Base-by-base conservation (phyloP, 2,797 vertebrate genomes). In the Protosalanx chinensis region DNA sequence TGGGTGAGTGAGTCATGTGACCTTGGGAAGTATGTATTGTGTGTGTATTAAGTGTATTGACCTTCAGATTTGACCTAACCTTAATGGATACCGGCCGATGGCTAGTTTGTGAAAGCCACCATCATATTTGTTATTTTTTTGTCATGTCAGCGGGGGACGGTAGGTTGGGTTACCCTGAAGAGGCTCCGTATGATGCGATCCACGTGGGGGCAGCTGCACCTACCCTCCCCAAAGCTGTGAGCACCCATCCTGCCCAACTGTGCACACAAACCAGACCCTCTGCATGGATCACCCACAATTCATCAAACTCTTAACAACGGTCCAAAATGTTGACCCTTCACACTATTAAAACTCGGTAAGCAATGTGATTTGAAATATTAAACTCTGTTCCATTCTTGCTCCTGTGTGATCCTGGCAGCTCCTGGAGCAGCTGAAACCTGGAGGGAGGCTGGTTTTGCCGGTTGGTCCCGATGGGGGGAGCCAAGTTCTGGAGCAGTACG, bases 191-290 rank as follows among this genome's bases (percentile, higher is more conserved):
- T 6, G 95, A 97, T 18, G 96, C 94, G 32, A 97, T 97, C 81
- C 96, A 97, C 0, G 94, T 98, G 6, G 96, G 96, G 61, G 96
- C 96, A 0, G 95, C 96, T 59, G 94, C 96, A 67, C 76, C 92
- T 1, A 88, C 88, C 0, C 85, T 97, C 29, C 96, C 96, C 5
- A 93, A 91, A 74, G 90, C 92, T 82, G 96, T 98, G 88, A 86
- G 92, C 12, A 46, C 41, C 41, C 37, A 10, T 41, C 37, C 41
- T 46, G 41, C 41, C 10, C 41, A 46, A 8, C 8, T 10, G 8
- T 46, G 3, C 41, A 46, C 41, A 46, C 7, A 41, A 41, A 41
- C 37, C 37, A 7, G 41, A 8, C 41, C 13, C 8, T 41, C 41
- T 46, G 10, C 41, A 46, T 13, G 41, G 10, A 13, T 46, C 41